Evolutionary conservation across 2,113 vertebrate species (phyloP), one percentile per base, ranked within the genome.

Genomic region (Sterrhoptilus dennistouni): DNA sequence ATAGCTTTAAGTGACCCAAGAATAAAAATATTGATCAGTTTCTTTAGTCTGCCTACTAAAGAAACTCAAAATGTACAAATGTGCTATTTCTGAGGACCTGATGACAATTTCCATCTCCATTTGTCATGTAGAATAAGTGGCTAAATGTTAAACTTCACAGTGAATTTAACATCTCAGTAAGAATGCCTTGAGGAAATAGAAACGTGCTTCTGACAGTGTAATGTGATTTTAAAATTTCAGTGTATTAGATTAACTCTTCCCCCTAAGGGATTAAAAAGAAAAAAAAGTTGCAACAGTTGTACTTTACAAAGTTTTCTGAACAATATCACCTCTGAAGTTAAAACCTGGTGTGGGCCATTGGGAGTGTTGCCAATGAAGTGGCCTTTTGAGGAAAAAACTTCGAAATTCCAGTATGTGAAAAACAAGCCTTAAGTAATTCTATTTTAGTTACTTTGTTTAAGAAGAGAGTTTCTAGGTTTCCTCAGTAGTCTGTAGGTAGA

Each of bases 101-200:
- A 60, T 74, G 52, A 78, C 42, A 61, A 90, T 60, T 87, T 83
- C 61, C 38, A 65, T 42, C 63, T 66, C 54, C 0, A 40, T 57
- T 65, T 88, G 19, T 64, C 79, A 70, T 57, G 66, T 83, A 76
- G 70, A 91, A 91, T 66, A 91, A 93, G 54, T 50, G 38, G 53
- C 70, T 95, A 87, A 93, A 88, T 77, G 66, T 82, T 90, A 70
- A 90, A 90, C 78, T 91, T 95, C 91, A 80, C 63, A 90, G 71
- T 54, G 70, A 85, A 96, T 91, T 91, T 87, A 94, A 79, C 50
- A 88, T 36, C 49, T 87, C n/a, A 29, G 70, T 87, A 90, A 93
- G 66, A 94, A 89, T 52, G 50, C 45, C 81, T 83, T 54, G 36
- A 95, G 70, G 89, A 91, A 90, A 90, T 18, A 85, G 66, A 86